These are phyloP conservation scores for Epinephelus fuscoguttatus DNA, from an alignment of 2,113 vertebrate genomes.

Conservation along the genomic window DNA sequence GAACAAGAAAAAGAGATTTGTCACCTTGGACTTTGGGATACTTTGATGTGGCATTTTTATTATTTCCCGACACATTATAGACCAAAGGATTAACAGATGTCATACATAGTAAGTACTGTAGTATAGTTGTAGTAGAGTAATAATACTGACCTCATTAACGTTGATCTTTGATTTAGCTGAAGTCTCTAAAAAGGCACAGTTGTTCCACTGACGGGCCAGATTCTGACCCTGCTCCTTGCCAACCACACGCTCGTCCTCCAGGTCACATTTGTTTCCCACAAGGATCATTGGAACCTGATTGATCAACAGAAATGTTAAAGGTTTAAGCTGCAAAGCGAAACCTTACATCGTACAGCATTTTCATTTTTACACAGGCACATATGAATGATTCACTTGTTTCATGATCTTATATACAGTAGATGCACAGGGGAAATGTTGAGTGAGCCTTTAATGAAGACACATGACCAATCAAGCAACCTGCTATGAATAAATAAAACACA, in stretches of 20 bases:
- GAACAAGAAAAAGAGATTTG: too few species aligned
- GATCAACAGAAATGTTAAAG: not conserved
- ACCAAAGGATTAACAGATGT: too few species aligned
- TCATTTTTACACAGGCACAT: not conserved
- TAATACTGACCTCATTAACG: conserved; percentile 93
- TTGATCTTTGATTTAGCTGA: conserved; percentile 99
- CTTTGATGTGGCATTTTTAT: too few species aligned
- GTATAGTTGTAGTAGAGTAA: too few species aligned
- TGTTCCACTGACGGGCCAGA: conserved; percentile 98
- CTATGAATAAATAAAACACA: conserved; percentile 56
- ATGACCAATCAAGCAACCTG: not conserved
- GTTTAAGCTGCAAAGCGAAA: not conserved
- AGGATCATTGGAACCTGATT: conserved; percentile 98
- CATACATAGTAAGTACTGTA: too few species aligned
- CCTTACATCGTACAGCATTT: not conserved
- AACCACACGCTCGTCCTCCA: conserved; percentile 98
- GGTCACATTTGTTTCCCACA: conserved; percentile 99
- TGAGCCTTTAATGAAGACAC: not conserved
- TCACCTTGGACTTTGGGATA: too few species aligned
- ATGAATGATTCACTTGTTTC: not conserved
- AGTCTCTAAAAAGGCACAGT: conserved; percentile 99
- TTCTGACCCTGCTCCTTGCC: conserved; percentile 99
- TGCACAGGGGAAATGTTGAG: not conserved
- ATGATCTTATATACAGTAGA: not conserved
- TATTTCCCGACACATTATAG: too few species aligned